Conservation (phyloP, 2,888 invertebrate species). For the Brachylomia viminalis region DNA sequence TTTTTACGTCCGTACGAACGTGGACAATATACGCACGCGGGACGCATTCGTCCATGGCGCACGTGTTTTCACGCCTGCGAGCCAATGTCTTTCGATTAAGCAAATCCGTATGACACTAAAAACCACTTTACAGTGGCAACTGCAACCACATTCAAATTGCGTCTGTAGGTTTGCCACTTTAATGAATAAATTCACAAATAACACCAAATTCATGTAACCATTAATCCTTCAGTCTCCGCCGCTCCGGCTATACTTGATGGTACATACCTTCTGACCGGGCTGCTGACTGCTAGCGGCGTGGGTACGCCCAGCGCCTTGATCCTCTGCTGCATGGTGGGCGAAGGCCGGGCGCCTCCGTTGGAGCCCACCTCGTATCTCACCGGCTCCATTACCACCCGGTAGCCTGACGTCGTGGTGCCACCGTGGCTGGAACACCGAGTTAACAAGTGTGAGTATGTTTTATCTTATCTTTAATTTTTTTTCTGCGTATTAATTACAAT, state of each 20-base stretch:
- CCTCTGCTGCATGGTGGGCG: conserved; percentile 97
- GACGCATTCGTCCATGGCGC: background rate
- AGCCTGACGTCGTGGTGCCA: conserved; percentile 83
- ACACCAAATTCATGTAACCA: background rate
- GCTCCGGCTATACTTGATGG: conserved; percentile 18
- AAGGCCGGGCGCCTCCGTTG: conserved; percentile 89
- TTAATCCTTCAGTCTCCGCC: conserved; percentile 66
- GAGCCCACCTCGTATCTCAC: conserved; percentile 84
- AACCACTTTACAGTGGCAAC: background rate
- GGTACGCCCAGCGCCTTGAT: conserved; percentile 97
- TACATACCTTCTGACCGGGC: conserved; percentile 95
- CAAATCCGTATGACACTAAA: background rate
- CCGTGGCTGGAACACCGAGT: conserved; percentile 82
- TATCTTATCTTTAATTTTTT: background rate
- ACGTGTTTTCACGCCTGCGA: background rate
- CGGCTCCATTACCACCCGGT: conserved; percentile 89
- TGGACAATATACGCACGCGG: background rate
- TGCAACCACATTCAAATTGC: background rate
- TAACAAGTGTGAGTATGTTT: background rate
- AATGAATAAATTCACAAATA: background rate
- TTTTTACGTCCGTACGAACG: too few species aligned
- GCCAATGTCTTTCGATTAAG: background rate
- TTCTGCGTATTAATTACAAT: too few species aligned
- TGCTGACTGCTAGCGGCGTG: conserved; percentile 96
- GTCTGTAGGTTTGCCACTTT: background rate